Evolutionary conservation across 2,113 vertebrate species (phyloP).

Genomic region (Alaudala cheleensis): DNA sequence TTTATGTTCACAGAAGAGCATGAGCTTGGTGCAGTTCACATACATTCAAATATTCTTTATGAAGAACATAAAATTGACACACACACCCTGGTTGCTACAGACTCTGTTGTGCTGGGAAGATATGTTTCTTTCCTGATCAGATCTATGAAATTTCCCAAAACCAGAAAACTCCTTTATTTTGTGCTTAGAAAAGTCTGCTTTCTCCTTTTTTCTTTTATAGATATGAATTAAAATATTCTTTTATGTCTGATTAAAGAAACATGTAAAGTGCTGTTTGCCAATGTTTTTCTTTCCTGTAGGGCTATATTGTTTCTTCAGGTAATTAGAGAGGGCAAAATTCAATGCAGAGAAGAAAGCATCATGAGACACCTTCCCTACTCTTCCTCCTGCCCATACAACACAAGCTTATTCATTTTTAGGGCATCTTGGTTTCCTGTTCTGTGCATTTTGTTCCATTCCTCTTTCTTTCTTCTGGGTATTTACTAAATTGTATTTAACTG

Average conservation of each 20-base stretch:
- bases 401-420: background rate
- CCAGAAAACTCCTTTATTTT: background rate
- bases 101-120: background rate
- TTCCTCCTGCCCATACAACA: background rate
- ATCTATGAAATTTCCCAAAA: background rate
- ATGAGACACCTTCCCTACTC: background rate
- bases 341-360: background rate
- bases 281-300: background rate
- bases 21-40: background rate
- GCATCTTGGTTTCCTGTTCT: background rate
- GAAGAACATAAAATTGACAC: background rate
- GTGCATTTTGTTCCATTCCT: conserved; percentile 1
- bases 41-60: background rate
- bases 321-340: background rate
- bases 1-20: background rate
- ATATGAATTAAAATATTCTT: background rate
- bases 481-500: background rate
- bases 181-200: background rate
- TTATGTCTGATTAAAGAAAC: background rate
- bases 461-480: background rate
- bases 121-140: background rate
- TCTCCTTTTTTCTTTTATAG: background rate
- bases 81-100: background rate
- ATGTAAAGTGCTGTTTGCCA: background rate
- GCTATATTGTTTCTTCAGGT: background rate